Base-by-base conservation (phyloP, 2,888 invertebrate species). In the Alsophila aescularia region DNA sequence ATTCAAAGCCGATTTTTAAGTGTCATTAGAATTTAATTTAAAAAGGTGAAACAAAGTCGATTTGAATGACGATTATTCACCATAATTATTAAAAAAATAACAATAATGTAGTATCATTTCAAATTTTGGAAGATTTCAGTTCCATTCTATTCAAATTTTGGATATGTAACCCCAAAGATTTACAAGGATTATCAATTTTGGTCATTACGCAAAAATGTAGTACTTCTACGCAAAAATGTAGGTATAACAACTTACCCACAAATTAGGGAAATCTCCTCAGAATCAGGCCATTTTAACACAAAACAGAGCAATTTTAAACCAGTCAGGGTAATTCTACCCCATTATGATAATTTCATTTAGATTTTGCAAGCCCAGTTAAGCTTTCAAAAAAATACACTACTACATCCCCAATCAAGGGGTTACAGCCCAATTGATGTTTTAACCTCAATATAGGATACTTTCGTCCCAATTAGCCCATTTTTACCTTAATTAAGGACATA, bases 1-100 rank as follows among this genome's bases (percentile, higher is more conserved):
- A 4, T 16, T 48, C 27, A 43, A 53, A 54, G 54, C 49, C 54
- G 21, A 48, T 44, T 48, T 16, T 54, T 43, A 54, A 35, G 43
- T 53, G 55, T 47, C 41, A 49, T 31, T 51, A 40, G 8, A 18
- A 15, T 42, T 34, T 27, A 43, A n/a, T 16, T 21, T n/a, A 9
- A 47, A 48, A 21, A 14, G 18, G 39, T 49, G 39, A 43, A 34
- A 35, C 14, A 12, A 36, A 27, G 37, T 29, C 29, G 29, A 29
- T 10, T 29, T 2, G 10, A 29, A 29, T n/a, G 4, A 29, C 29
- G 2, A 29, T 29, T 29, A 24, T 29, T 29, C 29, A 9, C 7
- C 8, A 27, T 27, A 2, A 27, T 27, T 18, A 24, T 2, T 24
- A 24, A 5, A 24, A 24, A 3, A 29, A 29, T 29, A 29, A 29